Evolutionary conservation across 2,797 vertebrate genomes (phyloP).

Genomic region (Coreius guichenoti): DNA sequence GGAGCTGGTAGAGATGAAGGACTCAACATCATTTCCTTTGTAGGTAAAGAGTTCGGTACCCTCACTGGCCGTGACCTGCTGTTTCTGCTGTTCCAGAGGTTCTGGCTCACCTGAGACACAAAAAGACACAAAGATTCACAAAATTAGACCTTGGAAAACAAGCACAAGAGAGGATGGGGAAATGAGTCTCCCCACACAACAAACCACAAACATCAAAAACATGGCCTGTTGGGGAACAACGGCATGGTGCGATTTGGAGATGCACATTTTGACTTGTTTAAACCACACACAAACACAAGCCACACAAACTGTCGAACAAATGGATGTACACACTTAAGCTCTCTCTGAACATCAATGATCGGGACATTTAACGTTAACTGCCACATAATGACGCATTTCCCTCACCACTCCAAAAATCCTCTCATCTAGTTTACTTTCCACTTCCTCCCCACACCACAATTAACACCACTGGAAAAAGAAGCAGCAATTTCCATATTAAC

Average conservation of each 20-base stretch:
- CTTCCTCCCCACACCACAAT: constrained; percentile 49
- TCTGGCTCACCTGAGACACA: constrained; percentile 87
- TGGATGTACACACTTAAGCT: constrained; percentile 28
- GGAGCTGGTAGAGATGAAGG: constrained; percentile 89
- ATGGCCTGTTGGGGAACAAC: background rate
- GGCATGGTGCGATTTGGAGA: background rate
- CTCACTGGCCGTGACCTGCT: constrained; percentile 85
- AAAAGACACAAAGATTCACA: constrained; percentile 47
- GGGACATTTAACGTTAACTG: constrained; percentile 10
- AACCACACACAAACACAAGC: constrained; percentile 32
- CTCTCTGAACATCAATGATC: constrained; percentile 15
- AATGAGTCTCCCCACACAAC: background rate
- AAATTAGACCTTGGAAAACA: constrained; percentile 27
- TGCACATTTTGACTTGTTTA: constrained; percentile 31
- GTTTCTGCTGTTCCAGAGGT: constrained; percentile 92
- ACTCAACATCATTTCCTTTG: constrained; percentile 96
- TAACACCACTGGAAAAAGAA: constrained; percentile 55
- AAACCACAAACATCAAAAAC: constrained; percentile 37
- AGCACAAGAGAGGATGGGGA: background rate
- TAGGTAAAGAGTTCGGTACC: constrained; percentile 93
- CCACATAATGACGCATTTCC: constrained; percentile 29
- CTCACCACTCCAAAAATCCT: constrained; percentile 10
- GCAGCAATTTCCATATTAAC: constrained; percentile 58
- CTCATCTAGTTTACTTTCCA: constrained; percentile 48
- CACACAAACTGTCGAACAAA: constrained; percentile 33